Conservation (phyloP, 2,888 invertebrate species). For the Pycnomerus fuliginosus region DNA sequence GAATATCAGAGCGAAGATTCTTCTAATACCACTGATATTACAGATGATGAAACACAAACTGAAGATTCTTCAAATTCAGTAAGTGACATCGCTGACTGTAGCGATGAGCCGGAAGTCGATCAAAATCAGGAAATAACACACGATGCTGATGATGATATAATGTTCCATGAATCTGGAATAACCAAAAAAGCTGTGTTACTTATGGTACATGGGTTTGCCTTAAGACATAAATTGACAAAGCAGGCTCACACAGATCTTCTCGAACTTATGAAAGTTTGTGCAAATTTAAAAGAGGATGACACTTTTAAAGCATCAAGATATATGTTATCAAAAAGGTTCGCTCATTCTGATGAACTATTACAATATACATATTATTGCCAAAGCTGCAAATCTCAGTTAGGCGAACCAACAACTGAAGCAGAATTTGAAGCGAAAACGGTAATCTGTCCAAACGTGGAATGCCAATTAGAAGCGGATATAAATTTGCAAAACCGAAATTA, state of each 20-base stretch:
- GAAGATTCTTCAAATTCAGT: no score
- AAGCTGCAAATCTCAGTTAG: slow-evolving; percentile 1
- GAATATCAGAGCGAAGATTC: no score
- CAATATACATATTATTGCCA: neutral
- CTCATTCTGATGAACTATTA: neutral
- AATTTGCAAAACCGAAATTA: neutral
- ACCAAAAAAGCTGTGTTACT: neutral
- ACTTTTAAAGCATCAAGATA: slow-evolving; percentile 1
- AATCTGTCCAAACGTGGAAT: neutral
- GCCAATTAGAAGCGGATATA: neutral
- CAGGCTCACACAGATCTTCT: neutral
- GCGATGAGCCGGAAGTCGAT: no score
- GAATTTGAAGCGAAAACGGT: slow-evolving; percentile 1
- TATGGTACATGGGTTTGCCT: neutral
- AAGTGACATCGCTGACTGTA: no score
- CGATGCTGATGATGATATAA: no score
- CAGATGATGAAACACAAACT: no score
- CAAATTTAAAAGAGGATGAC: neutral
- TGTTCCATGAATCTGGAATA: neutral
- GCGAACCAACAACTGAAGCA: no score
- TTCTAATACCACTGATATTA: no score
- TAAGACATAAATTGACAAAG: neutral
- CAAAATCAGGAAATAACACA: no score
- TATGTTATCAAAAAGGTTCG: neutral
- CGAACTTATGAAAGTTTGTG: neutral